Conservation (phyloP, 2,888 invertebrate species). For the Spilarctia lutea region DNA sequence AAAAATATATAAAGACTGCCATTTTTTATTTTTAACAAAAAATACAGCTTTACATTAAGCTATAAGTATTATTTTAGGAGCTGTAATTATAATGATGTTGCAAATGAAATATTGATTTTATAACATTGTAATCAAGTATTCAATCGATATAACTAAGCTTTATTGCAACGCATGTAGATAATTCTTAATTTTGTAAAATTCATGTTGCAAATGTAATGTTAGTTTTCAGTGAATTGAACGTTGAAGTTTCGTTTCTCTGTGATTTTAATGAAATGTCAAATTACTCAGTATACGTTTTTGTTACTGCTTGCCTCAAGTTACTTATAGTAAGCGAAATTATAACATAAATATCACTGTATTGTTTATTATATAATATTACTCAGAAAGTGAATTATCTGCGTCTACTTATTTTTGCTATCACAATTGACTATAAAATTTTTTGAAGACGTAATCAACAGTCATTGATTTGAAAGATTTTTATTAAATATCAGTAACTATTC, state of each 20-base stretch:
- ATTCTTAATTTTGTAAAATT: slow-evolving; percentile 47
- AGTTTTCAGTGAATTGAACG: slow-evolving; percentile 51
- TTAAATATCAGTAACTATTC: not conserved
- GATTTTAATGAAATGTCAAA: slow-evolving; percentile 50
- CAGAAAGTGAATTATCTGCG: not conserved
- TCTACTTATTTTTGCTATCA: not conserved
- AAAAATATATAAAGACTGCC: slow-evolving; percentile 83
- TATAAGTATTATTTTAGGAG: slow-evolving; percentile 73
- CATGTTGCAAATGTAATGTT: slow-evolving; percentile 40
- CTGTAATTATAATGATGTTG: slow-evolving; percentile 41
- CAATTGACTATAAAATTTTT: not conserved
- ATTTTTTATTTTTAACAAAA: slow-evolving; percentile 78
- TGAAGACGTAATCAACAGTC: no score
- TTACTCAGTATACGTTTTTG: slow-evolving; percentile 43
- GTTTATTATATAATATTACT: not conserved
- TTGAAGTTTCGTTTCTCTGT: slow-evolving; percentile 54
- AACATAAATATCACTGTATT: not conserved
- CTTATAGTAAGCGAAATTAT: not conserved
- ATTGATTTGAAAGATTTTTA: no score
- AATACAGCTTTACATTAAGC: slow-evolving; percentile 84
- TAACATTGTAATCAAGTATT: slow-evolving; percentile 39
- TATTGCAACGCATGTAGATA: slow-evolving; percentile 49
- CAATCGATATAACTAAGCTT: slow-evolving; percentile 52
- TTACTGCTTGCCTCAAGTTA: slow-evolving; percentile 10
- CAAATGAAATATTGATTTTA: slow-evolving; percentile 35